Base-by-base conservation (phyloP, 2,113 vertebrate species). In the Aegithalos caudatus region DNA sequence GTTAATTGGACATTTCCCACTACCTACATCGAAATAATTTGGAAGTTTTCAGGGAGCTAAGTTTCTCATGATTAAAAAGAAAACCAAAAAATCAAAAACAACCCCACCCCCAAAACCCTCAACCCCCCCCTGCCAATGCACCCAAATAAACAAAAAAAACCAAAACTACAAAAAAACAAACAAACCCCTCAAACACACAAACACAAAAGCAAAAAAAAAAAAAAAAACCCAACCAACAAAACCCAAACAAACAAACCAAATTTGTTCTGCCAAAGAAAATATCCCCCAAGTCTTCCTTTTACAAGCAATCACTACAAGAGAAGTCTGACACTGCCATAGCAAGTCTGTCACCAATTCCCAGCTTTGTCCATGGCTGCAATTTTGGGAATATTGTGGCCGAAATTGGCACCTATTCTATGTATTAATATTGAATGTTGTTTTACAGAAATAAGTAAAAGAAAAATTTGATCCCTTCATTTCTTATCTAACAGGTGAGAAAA, bases 301-400 rank as follows among this genome's bases (percentile, higher is more conserved):
- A 29, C 5, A 44, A 47, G 24, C 0, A 0, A 31, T 25, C 28
- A 20, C 6, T 48, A 42, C 4, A 78, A 22, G 35, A 23, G 16
- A 35, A 60, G 3, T 8, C 27, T n/a, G 11, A 10, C 1, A 0
- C 10, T 78, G 37, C 5, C 5, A 9, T 35, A 14, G n/a, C n/a
- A n/a, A n/a, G 1, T 23, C 25, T 53, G 23, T 23, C 40, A 17
- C 15, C 23, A 31, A 4, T 21, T 74, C 65, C n/a, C 58, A 60
- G 5, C 7, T 64, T 45, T 33, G 11, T 29, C 66, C 11, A 22
- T 5, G 1, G 7, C 7, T 64, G 19, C 16, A 42, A 11, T 51
- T 91, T 92, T 17, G 22, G 40, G 18, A 71, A 37, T 44, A 62
- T 6, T 72, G 51, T 6, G 22, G 48, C 9, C 0, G 1, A 84